Percentiles rank a stretch among this genome's conserved stretches.
phyloP scores from a whole-genome alignment of 2,797 vertebrate species.

The Peromyscus aztecus region DNA sequence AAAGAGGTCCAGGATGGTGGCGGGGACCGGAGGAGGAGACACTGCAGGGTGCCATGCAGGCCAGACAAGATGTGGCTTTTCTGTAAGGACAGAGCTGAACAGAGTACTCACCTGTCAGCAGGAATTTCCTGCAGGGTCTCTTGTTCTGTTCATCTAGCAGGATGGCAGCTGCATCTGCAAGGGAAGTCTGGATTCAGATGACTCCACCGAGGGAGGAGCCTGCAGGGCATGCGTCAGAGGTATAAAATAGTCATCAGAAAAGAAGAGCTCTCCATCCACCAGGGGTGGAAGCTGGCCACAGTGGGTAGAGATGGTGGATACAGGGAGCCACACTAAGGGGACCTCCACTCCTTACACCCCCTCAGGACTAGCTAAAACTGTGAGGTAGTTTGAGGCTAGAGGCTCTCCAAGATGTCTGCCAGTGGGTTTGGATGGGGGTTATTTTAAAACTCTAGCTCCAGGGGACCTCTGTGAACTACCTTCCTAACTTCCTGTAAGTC shows the following conservation, averaged over 20 bases:
- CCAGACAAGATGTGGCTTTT: background rate
- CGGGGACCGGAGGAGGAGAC: background rate
- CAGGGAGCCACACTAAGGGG: background rate
- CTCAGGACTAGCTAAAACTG: background rate
- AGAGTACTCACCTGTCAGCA: slow-evolving; percentile 91
- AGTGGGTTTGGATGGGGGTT: background rate
- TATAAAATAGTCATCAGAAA: background rate
- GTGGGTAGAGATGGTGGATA: background rate
- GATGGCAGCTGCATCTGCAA: slow-evolving; percentile 92
- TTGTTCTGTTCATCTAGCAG: slow-evolving; percentile 95
- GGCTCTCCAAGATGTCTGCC: background rate
- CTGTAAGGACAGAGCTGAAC: background rate
- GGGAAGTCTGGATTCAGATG: background rate
- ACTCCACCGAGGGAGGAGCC: background rate
- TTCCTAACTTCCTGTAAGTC: background rate
- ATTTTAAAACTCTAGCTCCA: slow-evolving; percentile 7
- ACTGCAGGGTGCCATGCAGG: background rate
- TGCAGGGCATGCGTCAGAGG: background rate
- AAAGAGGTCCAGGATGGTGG: background rate
- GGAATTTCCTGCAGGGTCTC: slow-evolving; percentile 96
- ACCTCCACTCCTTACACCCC: background rate
- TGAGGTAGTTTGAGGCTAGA: background rate
- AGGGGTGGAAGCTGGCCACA: background rate
- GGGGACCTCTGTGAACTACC: background rate
- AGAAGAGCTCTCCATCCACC: background rate